Conservation (phyloP, 1,140 invertebrate species). For the Chironomus tepperi region DNA sequence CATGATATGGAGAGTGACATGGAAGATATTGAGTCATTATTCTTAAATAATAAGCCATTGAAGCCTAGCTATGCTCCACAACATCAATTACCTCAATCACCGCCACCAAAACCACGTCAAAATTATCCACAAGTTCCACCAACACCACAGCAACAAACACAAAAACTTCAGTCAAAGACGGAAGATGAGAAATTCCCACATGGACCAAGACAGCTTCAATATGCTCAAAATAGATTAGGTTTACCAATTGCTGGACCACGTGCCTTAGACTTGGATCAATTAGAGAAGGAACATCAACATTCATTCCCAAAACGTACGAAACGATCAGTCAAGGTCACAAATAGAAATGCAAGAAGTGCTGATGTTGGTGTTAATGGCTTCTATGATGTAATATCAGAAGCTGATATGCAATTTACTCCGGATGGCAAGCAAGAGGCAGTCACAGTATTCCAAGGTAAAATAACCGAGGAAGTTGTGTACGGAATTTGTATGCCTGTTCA, state of each 20-base stretch:
- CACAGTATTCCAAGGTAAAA: constrained; percentile 77
- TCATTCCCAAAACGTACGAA: constrained; percentile 36
- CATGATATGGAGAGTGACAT: not conserved
- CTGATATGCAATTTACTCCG: constrained; percentile 82
- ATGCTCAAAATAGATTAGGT: constrained; percentile 38
- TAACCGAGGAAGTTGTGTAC: constrained; percentile 79
- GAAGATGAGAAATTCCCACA: constrained; percentile 66
- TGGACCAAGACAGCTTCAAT: constrained; percentile 62
- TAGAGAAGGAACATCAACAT: constrained; percentile 27
- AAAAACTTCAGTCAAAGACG: constrained; percentile 36
- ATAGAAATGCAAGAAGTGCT: constrained; percentile 64
- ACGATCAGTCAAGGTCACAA: constrained; percentile 58
- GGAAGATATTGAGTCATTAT: constrained; percentile 17
- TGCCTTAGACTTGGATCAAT: constrained; percentile 40
- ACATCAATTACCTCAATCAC: not conserved
- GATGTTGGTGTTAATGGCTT: constrained; percentile 78
- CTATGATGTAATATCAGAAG: constrained; percentile 86
- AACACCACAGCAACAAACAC: not conserved
- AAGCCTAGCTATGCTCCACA: not conserved
- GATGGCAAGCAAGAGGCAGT: constrained; percentile 69
- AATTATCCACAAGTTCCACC: not conserved
- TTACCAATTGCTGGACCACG: constrained; percentile 48
- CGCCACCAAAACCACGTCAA: not conserved
- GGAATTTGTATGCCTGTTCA: constrained; percentile 84
- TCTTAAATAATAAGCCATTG: not conserved